Base-by-base conservation (phyloP, 2,113 vertebrate species). In the Callaeas wilsoni region DNA sequence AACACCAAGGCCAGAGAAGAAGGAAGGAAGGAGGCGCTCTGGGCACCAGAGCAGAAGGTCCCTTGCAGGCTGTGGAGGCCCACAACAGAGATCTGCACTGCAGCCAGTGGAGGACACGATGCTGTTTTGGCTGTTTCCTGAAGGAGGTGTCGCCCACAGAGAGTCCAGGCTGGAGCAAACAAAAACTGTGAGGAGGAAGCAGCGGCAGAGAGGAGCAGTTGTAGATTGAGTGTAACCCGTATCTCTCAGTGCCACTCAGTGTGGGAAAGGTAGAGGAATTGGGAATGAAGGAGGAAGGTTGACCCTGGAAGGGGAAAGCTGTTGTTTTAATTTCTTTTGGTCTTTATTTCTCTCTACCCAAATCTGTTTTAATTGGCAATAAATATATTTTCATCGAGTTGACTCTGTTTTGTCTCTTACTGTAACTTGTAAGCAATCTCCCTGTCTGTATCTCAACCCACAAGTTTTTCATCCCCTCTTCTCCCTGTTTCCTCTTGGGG, bases 81-180 rank as follows among this genome's bases (percentile, higher is more conserved):
- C 21, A 7, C 2, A 2, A 16, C 7, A 12, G 41, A 12, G 35
- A 52, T 0, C 46, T 17, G 5, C 29, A 3, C 32, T 49, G 50
- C 50, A 84, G 46, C 35, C 37, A 8, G 12, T 21, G 73, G 19
- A 56, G 17, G 52, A 63, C 17, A 10, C 1, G 0, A 16, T 0
- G 1, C 30, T 30, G 55, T 25, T n/a, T 49, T 21, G 42, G 42
- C 1, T 87, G 3, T 71, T 73, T 81, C 30, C 49, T 30, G 33
- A 73, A 50, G 49, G 44, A 73, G 29, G 3, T 53, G 12, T 41
- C 75, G 27, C 5, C 32, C 18, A 6, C 16, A 8, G 33, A 39
- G 33, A 32, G 16, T 21, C 21, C 29, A 69, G 35, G 26, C 35
- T 56, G 56, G 13, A 56, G 50, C 27, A 75, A 16, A n/a, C 23